A percentile compares a stretch with the other conserved stretches of the same genome.
phyloP scores from a whole-genome alignment of 2,888 invertebrate species.

The Hybos culiciformis region DNA sequence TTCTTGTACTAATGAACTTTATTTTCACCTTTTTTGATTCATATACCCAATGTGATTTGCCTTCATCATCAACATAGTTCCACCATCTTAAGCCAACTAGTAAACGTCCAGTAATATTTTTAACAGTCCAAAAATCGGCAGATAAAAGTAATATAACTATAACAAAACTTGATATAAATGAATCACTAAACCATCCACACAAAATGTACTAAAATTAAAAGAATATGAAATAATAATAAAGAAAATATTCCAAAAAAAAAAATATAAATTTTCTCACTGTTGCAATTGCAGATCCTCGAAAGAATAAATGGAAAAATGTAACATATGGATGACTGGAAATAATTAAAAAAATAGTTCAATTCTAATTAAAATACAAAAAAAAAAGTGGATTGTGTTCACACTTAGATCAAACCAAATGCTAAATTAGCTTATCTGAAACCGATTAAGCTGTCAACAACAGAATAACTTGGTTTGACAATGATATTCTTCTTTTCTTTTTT shows the following conservation, averaged over 20 bases:
- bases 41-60: conserved; percentile 95
- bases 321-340: conserved; percentile 76
- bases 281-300: background rate
- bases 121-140: conserved; percentile 98
- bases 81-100: conserved; percentile 97
- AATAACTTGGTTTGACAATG: too few species aligned
- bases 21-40: conserved; percentile 49
- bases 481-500: too few species aligned
- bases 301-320: conserved; percentile 37
- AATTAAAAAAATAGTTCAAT: conserved; percentile 20
- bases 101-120: conserved; percentile 70
- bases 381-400: too few species aligned
- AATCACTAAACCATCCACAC: conserved; percentile 77
- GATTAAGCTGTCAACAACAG: too few species aligned
- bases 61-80: conserved; percentile 98
- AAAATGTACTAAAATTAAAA: conserved; percentile 69
- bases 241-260: background rate
- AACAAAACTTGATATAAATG: conserved; percentile 95
- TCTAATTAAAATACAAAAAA: too few species aligned
- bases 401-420: too few species aligned
- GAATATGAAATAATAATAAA: background rate
- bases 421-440: too few species aligned
- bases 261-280: too few species aligned
- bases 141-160: conserved; percentile 78
- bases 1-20: background rate